These are phyloP conservation scores for Melitaea cinxia DNA, from an alignment of 1,140 invertebrate species.

Conservation along the genomic window DNA sequence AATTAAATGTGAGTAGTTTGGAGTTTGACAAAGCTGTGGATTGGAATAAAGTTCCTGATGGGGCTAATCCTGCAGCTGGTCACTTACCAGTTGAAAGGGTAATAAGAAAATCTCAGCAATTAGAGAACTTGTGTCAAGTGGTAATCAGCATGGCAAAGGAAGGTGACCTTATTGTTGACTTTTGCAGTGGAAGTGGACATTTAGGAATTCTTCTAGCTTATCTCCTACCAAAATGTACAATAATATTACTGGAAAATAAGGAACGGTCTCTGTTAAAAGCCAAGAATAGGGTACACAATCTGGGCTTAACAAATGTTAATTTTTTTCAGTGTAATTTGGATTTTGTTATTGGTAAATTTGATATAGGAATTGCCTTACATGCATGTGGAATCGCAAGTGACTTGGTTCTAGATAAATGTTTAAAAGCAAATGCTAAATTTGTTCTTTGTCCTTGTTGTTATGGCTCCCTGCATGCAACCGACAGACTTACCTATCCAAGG, in stretches of 20 bases:
- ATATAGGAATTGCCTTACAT: constrained; percentile 94
- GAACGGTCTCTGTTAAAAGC: constrained; percentile 92
- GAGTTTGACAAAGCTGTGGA: constrained; percentile 49
- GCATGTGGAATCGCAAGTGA: constrained; percentile 97
- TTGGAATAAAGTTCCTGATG: constrained; percentile 86
- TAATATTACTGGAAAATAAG: constrained; percentile 96
- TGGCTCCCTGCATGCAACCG: constrained; percentile 89
- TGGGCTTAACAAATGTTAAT: constrained; percentile 89
- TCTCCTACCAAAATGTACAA: constrained; percentile 87
- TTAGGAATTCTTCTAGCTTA: constrained; percentile 93
- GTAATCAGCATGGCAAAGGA: constrained; percentile 86
- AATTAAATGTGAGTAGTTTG: constrained; percentile 66
- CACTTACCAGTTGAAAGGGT: constrained; percentile 89
- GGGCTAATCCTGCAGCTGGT: constrained; percentile 89
- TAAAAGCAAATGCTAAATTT: constrained; percentile 89
- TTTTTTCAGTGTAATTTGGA: constrained; percentile 94
- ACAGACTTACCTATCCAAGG: constrained; percentile 89
- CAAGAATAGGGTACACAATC: constrained; percentile 85
- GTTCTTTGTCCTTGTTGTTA: constrained; percentile 97
- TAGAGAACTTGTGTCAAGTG: constrained; percentile 93
- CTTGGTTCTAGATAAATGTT: constrained; percentile 93
- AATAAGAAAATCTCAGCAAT: constrained; percentile 92
- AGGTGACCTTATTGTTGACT: constrained; percentile 91
- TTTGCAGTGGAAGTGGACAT: constrained; percentile 97
- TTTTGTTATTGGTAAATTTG: constrained; percentile 89